phyloP scores from a whole-genome alignment of 2,888 invertebrate genomes.

The Spialia ferax region DNA sequence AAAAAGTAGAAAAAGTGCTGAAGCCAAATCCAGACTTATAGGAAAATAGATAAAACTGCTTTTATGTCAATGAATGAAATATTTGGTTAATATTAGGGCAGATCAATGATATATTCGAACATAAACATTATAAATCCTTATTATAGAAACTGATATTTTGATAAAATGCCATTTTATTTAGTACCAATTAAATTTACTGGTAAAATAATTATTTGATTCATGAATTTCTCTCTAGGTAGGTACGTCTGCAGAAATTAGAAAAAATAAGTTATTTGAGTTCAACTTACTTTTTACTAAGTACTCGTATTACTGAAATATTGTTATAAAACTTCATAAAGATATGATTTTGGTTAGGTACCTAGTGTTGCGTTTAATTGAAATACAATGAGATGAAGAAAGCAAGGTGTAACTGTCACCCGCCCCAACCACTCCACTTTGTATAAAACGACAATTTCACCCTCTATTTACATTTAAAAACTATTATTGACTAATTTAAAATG shows the following conservation, averaged over 20 bases:
- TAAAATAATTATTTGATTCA: too few relatives aligned
- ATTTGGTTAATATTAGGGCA: not conserved
- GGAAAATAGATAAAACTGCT: not conserved
- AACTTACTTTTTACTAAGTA: too few relatives aligned
- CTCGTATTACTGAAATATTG: too few relatives aligned
- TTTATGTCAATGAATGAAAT: not conserved
- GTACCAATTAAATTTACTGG: too few relatives aligned
- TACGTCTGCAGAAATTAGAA: too few relatives aligned
- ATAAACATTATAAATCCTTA: not conserved
- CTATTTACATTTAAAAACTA: conserved; percentile 48
- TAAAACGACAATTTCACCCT: conserved; percentile 58
- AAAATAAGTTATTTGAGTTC: too few relatives aligned
- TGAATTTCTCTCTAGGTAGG: too few relatives aligned
- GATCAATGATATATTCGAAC: not conserved
- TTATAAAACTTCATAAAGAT: not conserved
- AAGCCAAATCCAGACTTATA: conserved; percentile 3
- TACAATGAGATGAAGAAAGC: not conserved
- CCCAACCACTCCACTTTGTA: conserved; percentile 54
- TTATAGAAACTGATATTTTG: too few relatives aligned
- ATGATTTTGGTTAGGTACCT: not conserved
- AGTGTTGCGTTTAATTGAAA: not conserved
- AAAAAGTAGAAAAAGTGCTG: conserved; percentile 32
- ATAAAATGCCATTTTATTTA: too few relatives aligned
- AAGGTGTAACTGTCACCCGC: conserved; percentile 12
- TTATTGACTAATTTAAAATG: not conserved